phyloP scores from a whole-genome alignment of 1,140 invertebrate species.

The Grapholita molesta region DNA sequence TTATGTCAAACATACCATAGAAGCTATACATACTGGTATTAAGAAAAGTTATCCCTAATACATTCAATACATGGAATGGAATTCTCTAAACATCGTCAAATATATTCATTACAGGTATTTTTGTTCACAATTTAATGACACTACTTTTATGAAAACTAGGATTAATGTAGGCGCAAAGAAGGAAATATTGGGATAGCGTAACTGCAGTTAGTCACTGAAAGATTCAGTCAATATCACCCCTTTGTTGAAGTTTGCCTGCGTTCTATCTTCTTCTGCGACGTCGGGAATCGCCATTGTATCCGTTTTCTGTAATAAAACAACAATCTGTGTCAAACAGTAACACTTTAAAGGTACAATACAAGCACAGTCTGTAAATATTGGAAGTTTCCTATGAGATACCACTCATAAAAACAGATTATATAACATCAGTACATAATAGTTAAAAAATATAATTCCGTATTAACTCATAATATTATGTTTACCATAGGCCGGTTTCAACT shows the following conservation, averaged over 20 bases:
- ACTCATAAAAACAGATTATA: conserved; percentile 26
- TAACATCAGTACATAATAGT: background rate
- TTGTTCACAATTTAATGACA: conserved; percentile 23
- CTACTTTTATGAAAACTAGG: background rate
- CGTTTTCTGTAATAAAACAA: conserved; percentile 67
- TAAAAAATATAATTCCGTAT: no score
- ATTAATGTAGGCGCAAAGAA: background rate
- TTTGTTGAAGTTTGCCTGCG: background rate
- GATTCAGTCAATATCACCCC: background rate
- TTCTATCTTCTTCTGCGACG: conserved; percentile 66
- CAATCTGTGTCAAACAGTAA: conserved; percentile 21
- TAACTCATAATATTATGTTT: no score
- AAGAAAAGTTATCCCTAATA: background rate
- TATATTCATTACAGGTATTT: background rate
- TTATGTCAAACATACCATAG: background rate
- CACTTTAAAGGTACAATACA: background rate
- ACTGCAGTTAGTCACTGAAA: background rate
- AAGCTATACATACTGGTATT: background rate
- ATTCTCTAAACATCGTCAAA: conserved; percentile 27
- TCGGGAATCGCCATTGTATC: conserved; percentile 67
- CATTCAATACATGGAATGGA: conserved; percentile 47
- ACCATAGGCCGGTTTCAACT: no score
- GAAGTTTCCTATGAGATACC: conserved; percentile 26
- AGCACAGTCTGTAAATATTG: background rate
- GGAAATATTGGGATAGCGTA: background rate